A percentile compares a stretch with the other conserved stretches of the same genome.
Conservation (phyloP, 1,140 invertebrate genomes). For the Amphibalanus amphitrite region DNA sequence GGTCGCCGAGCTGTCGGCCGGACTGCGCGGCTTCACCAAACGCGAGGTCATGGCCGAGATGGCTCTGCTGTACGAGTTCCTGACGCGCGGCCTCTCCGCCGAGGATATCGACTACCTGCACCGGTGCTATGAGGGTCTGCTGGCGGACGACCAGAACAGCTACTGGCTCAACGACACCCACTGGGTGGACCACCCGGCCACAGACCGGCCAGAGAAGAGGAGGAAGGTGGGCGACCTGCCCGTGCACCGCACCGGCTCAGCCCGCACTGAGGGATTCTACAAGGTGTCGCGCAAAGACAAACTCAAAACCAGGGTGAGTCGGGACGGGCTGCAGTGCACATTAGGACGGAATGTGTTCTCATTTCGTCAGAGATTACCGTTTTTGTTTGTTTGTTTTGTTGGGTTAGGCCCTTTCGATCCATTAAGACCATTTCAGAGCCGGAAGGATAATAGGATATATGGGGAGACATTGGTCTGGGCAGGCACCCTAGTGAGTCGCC, state of each 20-base stretch:
- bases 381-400: too few species aligned
- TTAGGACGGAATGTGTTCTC: too few species aligned
- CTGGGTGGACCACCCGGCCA: constrained; percentile 13
- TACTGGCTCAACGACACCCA: constrained; percentile 92
- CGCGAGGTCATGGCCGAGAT: constrained; percentile 56
- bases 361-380: too few species aligned
- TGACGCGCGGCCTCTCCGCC: constrained; percentile 68
- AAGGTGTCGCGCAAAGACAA: constrained; percentile 82
- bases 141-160: constrained; percentile 61
- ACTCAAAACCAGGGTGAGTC: constrained; percentile 51
- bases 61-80: constrained; percentile 64
- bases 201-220: constrained; percentile 48
- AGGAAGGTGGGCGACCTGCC: constrained; percentile 45
- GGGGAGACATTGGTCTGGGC: too few species aligned
- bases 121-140: constrained; percentile 62
- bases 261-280: constrained; percentile 84
- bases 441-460: too few species aligned
- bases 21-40: constrained; percentile 22
- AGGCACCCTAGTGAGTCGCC: too few species aligned
- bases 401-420: too few species aligned
- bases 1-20: not conserved
- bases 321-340: too few species aligned
- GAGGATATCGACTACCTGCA: constrained; percentile 80
- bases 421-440: too few species aligned
- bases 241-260: constrained; percentile 61